Conservation (phyloP, 2,113 vertebrate species). For the Phasianus colchicus region DNA sequence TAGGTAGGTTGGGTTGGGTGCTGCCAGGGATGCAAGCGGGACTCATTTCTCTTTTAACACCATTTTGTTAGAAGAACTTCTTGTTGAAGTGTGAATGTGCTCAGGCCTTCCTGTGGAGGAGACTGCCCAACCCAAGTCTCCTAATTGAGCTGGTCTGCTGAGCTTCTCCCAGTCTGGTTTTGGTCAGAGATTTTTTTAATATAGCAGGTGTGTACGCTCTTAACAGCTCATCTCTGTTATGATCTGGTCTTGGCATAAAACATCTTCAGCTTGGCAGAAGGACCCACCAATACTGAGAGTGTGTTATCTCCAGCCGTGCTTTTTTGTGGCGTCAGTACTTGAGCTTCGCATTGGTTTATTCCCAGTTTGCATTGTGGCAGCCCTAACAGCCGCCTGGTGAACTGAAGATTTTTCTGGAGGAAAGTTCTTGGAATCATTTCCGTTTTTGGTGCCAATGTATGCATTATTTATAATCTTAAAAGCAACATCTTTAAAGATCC, state of each 20-base stretch:
- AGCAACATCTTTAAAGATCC: background rate
- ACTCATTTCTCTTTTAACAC: background rate
- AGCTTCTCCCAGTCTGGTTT: background rate
- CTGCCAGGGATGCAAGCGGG: accelerated
- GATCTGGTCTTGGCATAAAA: background rate
- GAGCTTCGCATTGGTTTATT: accelerated
- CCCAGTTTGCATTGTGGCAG: background rate
- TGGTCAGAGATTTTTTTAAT: accelerated
- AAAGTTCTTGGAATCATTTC: background rate
- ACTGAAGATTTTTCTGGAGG: background rate
- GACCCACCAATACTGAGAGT: accelerated
- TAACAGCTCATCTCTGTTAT: accelerated
- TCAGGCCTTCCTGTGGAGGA: background rate
- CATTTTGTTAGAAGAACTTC: background rate
- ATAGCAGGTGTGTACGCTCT: accelerated
- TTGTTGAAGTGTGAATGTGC: accelerated
- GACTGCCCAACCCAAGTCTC: background rate
- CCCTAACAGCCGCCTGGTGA: background rate
- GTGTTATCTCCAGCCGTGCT: background rate
- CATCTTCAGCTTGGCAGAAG: background rate
- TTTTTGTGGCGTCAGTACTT: accelerated
- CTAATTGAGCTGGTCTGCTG: background rate
- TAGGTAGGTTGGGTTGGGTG: background rate
- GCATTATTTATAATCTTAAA: background rate
- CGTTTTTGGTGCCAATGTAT: background rate